Base-by-base conservation (phyloP, 1,140 invertebrate genomes). In the Geopemphigus sp. region DNA sequence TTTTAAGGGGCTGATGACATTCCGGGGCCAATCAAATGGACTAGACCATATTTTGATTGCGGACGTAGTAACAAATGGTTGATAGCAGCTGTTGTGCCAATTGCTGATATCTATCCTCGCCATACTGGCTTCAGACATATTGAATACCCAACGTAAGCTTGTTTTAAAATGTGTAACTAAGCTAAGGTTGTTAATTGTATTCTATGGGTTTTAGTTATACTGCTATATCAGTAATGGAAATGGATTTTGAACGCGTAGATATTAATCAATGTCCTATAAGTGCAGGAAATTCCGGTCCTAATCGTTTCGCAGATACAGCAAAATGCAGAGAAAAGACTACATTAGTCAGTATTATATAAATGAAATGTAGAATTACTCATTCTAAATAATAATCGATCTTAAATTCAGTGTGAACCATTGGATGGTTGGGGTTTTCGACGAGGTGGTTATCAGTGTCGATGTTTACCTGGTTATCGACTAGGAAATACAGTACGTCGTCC, bases 161-260 rank as follows among this genome's bases (percentile, higher is more conserved):
- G 10, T 72, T 72, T n/a, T 59, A 56, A 3, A 47, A 24, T 22
- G 12, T 50, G 3, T 80, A 19, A 45, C 73, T 57, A 19, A 56
- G 4, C 6, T 14, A 47, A 24, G 1, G 1, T 45, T 45, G 19
- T 70, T 66, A 53, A 59, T 80, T 5, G 19, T 70, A 17, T 81
- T 80, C 81, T 50, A 83, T 64, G 24, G 68, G 85, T 86, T 50
- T 82, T 82, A 97, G 95, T 82, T 97, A 98, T 84, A 96, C 96
- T 2, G 97, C 94, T 32, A 92, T 93, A 66, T 90, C 94, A 0
- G 95, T 98, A 0, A 89, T 98, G 85, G 96, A 98, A 89, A 94
- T 98, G 89, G 97, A 99, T 85, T 97, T 96, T 88, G 95, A 98
- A 82, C 89, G 96, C 83, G 95, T 98, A 86, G 97, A 99, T 86